Conservation (phyloP, 2,113 vertebrate species). For the Megalops atlanticus region DNA sequence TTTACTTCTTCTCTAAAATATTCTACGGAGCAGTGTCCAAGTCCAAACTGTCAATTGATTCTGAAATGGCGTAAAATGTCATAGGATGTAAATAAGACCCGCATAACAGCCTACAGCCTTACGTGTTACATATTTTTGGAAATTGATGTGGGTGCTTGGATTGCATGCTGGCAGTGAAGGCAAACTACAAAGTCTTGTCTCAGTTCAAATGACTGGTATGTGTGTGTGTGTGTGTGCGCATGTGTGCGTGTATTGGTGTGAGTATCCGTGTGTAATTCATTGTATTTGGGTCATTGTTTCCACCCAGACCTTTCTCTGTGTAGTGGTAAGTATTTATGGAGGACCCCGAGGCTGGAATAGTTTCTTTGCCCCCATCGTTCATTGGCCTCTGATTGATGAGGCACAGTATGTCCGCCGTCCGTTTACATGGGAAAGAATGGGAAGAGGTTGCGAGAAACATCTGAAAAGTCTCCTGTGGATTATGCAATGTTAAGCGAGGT, state of each 20-base stretch:
- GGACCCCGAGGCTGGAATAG: constrained; percentile 41
- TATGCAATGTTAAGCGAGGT: constrained; percentile 55
- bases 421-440: constrained; percentile 36
- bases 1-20: background rate
- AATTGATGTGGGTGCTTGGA: background rate
- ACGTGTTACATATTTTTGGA: too few species aligned
- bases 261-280: background rate
- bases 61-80: too few species aligned
- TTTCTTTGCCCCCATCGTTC: constrained; percentile 48
- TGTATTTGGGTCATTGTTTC: constrained; percentile 51
- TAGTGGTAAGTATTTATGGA: constrained; percentile 53
- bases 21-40: background rate
- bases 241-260: background rate
- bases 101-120: too few species aligned
- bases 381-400: constrained; percentile 53
- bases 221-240: background rate
- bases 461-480: constrained; percentile 38
- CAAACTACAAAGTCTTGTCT: background rate
- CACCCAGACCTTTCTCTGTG: constrained; percentile 18
- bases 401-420: constrained; percentile 43
- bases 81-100: too few species aligned
- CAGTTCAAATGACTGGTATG: background rate
- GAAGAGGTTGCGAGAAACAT: constrained; percentile 37
- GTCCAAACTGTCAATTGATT: too few species aligned
- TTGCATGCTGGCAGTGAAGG: too few species aligned